Conservation (phyloP, 2,888 invertebrate species). For the Nezara viridula region DNA sequence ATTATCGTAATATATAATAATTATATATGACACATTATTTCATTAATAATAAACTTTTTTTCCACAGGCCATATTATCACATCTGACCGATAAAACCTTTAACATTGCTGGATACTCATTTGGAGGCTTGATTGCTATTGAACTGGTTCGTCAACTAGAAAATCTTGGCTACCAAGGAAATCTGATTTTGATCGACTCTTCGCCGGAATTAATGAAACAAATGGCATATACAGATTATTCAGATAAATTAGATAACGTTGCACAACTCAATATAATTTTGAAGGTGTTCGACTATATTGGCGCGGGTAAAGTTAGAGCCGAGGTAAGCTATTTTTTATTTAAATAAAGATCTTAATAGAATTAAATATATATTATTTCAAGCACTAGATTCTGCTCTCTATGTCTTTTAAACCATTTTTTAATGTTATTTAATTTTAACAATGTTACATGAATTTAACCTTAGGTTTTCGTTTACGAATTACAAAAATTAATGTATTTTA, state of each 20-base stretch:
- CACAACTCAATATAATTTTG: constrained; percentile 74
- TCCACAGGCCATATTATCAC: constrained; percentile 74
- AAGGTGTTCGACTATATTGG: constrained; percentile 69
- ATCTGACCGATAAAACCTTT: constrained; percentile 77
- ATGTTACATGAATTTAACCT: too few relatives aligned
- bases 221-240: not conserved
- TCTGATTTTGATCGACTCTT: constrained; percentile 84
- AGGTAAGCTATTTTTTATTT: constrained; percentile 58
- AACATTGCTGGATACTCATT: constrained; percentile 90
- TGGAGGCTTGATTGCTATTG: constrained; percentile 83
- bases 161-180: constrained; percentile 75
- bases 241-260: constrained; percentile 67
- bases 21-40: not conserved
- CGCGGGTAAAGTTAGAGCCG: constrained; percentile 63
- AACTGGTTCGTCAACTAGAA: constrained; percentile 82
- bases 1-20: not conserved
- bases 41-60: constrained; percentile 66
- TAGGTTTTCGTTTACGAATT: too few relatives aligned
- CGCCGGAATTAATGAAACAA: constrained; percentile 78
- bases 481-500: too few relatives aligned
- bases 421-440: too few relatives aligned
- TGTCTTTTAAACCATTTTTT: too few relatives aligned
- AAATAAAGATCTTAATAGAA: not conserved
- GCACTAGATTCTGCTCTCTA: too few relatives aligned
- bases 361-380: too few relatives aligned